Percentiles rank a stretch among this genome's conserved stretches.
Evolutionary conservation across 1,140 invertebrate species (phyloP).

Genomic region (Armadillidium nasatum): DNA sequence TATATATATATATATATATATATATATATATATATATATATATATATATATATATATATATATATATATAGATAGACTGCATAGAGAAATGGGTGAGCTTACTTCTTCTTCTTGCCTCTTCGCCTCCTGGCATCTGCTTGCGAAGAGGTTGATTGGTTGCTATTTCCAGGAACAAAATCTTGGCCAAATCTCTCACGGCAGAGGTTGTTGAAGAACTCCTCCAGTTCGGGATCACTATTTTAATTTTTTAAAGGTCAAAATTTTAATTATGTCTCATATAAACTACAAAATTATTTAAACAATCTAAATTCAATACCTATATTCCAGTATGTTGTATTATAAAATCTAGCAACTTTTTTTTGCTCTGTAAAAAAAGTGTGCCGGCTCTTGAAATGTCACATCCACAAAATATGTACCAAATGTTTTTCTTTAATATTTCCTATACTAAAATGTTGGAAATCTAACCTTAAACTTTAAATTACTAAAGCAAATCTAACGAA

Average conservation of each 20-base stretch:
- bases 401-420: no score
- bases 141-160: not conserved
- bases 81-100: not conserved
- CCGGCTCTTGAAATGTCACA: no score
- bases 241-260: not conserved
- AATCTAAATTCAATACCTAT: no score
- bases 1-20: not conserved
- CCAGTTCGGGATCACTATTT: conserved; percentile 19
- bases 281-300: no score
- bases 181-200: conserved; percentile 26
- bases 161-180: conserved; percentile 15
- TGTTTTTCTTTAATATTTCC: no score
- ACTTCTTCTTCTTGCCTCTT: conserved; percentile 12
- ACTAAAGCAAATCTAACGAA: no score
- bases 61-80: conserved; percentile 17
- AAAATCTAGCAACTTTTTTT: no score
- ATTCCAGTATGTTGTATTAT: no score
- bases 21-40: not conserved
- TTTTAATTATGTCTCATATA: no score
- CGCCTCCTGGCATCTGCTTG: not conserved
- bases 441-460: no score
- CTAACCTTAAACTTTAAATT: no score
- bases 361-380: no score
- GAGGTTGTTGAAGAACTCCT: conserved; percentile 29
- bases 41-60: conserved; percentile 29